Base-by-base conservation (phyloP, 2,888 invertebrate genomes). In the Rugalucina vietnamica region DNA sequence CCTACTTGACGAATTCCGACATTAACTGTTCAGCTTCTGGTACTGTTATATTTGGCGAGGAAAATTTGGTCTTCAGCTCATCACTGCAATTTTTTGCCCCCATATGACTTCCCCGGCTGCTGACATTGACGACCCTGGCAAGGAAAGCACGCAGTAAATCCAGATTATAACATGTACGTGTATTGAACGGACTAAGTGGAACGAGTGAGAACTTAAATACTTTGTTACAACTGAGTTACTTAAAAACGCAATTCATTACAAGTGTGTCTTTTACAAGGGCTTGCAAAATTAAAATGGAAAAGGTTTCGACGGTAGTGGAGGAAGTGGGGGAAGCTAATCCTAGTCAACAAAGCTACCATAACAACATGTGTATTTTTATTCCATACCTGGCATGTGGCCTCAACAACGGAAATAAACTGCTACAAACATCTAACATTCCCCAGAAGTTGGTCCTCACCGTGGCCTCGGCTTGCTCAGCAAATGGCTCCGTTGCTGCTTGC, bases 381-480 rank as follows among this genome's bases (percentile, higher is more conserved):
- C 21, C 21, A 34, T 34, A 34, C 36, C 81, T 96, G 0, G 97
- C 97, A 91, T 97, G 96, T 69, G 96, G 95, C 78, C 96, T 95
- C 4, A 98, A 94, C 18, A 98, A 92, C 0, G 97, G 97, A 94
- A 97, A 97, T 8, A 98, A 93, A 0, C 96, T 95, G 73, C 96
- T 96, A 79, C 97, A 97, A 0, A 96, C 96, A 79, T 96, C 95
- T 24, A 97, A 92, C 32, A 97, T 95, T 10, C 96, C 96, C 92
- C 96, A 97, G 93, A 97, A 97, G 93, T 98, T 98, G 0, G 97
- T 96, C 49, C 95, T 95, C 12, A 97, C 83, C 0, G 97, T 97
- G 89, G 96, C 96, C 90, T 97, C 96, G 0, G 97, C 98, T 95
- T 97, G 97, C 10, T 95, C 94, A 18, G 90, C 88, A 72, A 96